Evolutionary conservation across 2,797 vertebrate genomes (phyloP).

Genomic region (Sardinella longiceps): DNA sequence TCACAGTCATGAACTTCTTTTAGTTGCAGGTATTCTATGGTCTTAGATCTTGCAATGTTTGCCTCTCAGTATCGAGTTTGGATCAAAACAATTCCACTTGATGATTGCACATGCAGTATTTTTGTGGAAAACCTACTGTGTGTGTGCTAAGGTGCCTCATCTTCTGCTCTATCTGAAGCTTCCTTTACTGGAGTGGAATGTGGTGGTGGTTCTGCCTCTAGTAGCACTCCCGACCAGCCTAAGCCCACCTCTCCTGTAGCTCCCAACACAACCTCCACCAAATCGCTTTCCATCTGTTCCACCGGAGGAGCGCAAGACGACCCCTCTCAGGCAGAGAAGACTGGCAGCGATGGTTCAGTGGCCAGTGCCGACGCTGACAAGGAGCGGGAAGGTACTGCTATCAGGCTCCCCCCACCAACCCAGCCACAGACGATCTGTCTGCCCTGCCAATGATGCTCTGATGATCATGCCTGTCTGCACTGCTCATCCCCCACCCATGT

Average conservation of each 20-base stretch:
- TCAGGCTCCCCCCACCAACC: neutral
- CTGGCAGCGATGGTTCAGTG: constrained; percentile 35
- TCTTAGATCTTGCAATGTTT: neutral
- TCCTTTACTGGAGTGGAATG: constrained; percentile 61
- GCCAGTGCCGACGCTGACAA: constrained; percentile 45
- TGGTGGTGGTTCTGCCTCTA: constrained; percentile 19
- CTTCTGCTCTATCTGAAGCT: constrained; percentile 48
- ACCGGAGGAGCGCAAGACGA: constrained; percentile 41
- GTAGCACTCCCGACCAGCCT: constrained; percentile 37
- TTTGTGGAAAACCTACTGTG: neutral
- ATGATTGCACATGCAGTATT: neutral
- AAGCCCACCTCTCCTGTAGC: constrained; percentile 35
- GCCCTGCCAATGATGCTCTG: neutral
- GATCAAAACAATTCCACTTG: neutral
- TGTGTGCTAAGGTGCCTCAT: constrained; percentile 29
- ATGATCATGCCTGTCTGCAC: neutral
- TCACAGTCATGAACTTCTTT: too few species aligned
- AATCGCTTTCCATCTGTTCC: constrained; percentile 51
- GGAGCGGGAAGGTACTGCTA: constrained; percentile 68
- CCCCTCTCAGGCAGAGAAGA: constrained; percentile 45
- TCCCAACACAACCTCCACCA: constrained; percentile 40
- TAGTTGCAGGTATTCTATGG: neutral
- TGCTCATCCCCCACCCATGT: neutral
- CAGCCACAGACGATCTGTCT: neutral
- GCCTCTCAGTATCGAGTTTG: neutral